phyloP scores from a whole-genome alignment of 2,113 vertebrate species.

The Danionella cerebrum region DNA sequence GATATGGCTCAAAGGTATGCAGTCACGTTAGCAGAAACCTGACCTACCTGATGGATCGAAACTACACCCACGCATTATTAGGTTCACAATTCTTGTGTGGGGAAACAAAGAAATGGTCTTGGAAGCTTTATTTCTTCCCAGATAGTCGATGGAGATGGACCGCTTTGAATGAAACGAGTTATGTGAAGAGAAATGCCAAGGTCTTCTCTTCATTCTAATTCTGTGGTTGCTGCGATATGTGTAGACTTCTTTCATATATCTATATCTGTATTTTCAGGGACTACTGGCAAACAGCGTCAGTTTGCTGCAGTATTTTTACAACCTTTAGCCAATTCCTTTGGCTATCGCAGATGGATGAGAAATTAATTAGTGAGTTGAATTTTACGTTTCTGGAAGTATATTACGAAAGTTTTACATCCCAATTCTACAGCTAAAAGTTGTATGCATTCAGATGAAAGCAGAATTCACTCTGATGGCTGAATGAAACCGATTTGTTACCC shows the following conservation, averaged over 20 bases:
- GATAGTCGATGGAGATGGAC: constrained; percentile 39
- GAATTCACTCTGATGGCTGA: constrained; percentile 9
- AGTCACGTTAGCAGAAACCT: constrained; percentile 70
- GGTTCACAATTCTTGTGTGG: constrained; percentile 60
- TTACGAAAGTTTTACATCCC: too few species aligned
- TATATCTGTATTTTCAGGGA: background rate
- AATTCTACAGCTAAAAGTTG: background rate
- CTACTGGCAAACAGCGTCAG: constrained; percentile 4
- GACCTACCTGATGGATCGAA: constrained; percentile 77
- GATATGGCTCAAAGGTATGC: constrained; percentile 59
- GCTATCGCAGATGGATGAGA: background rate
- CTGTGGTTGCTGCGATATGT: constrained; percentile 26
- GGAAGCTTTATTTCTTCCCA: constrained; percentile 56
- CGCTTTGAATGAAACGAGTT: constrained; percentile 34
- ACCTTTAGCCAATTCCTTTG: background rate
- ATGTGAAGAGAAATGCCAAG: constrained; percentile 39
- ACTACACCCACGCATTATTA: constrained; percentile 72
- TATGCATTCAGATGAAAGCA: background rate
- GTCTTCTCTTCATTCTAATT: constrained; percentile 27
- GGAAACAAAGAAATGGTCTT: constrained; percentile 59
- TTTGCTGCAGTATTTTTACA: background rate
- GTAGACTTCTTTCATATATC: constrained; percentile 9
- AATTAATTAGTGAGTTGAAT: background rate
- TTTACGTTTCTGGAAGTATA: too few species aligned
- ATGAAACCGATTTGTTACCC: constrained; percentile 28